These are phyloP conservation scores for Eidolon helvum DNA, from an alignment of 2,113 vertebrate species.

Conservation along the genomic window DNA sequence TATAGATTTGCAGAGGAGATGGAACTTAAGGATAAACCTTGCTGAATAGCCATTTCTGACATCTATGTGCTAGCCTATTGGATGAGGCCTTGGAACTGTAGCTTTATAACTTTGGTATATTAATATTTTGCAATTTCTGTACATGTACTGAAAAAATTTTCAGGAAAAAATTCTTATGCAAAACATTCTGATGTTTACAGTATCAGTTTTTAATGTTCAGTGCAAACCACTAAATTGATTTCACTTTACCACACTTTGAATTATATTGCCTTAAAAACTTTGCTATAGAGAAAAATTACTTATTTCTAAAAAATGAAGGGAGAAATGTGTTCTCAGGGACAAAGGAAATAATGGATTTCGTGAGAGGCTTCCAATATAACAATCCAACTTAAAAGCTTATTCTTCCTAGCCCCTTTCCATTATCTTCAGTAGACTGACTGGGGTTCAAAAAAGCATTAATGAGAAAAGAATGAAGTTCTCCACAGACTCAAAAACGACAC, in stretches of 20 bases:
- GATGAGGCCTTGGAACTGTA: background rate
- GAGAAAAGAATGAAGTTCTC: constrained; percentile 5
- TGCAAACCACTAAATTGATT: background rate
- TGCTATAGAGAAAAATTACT: background rate
- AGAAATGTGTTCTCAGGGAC: background rate
- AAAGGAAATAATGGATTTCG: background rate
- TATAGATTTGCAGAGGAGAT: background rate
- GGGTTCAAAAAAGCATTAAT: constrained; percentile 3
- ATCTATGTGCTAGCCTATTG: background rate
- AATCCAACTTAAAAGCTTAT: background rate
- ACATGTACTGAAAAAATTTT: background rate
- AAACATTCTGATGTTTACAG: background rate
- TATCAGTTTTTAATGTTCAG: background rate
- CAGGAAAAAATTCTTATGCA: background rate
- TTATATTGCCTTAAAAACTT: background rate
- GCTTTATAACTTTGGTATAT: background rate
- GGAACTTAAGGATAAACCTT: background rate
- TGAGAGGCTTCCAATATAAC: background rate
- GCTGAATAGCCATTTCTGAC: background rate
- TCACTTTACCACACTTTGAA: background rate
- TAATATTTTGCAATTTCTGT: background rate
- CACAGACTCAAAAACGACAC: background rate
- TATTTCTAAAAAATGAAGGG: background rate
- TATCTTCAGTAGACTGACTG: background rate
- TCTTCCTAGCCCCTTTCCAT: background rate